Evolutionary conservation across 2,888 invertebrate genomes (phyloP), one percentile per base, ranked within the genome.

Genomic region (Flexamia atlantica): DNA sequence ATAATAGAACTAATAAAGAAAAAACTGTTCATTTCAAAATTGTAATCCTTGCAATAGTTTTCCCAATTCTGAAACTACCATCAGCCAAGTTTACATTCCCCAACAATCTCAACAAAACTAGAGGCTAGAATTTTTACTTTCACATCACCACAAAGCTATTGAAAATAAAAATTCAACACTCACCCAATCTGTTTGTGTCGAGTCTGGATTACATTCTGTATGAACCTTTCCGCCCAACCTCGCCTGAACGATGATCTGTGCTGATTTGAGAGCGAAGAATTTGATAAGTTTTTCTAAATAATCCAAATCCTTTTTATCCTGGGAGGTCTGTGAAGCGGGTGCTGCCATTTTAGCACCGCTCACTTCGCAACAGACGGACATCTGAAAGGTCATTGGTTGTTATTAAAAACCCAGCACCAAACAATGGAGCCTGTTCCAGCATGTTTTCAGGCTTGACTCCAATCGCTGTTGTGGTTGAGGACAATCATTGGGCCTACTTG

Each of bases 231-330:
- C 96, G 28, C 98, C 98, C 85, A 97, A 93, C 87, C 98, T 93
- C 83, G 97, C 97, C 90, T 98, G 97, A 25, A 98, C 96, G 82
- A 98, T 97, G 79, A 98, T 95, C 91, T 98, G 98, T 42, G 96
- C 95, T 82, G 96, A 94, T 91, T 98, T 98, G 84, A 96, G 91
- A 17, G 96, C 95, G 87, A 98, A 92, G 90, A 96, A 96, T 91
- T 96, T 97, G 0, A 96, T 95, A 90, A 97, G 98, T 90, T 96
- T 97, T 89, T 97, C 97, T 89, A 98, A 91, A 89, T 97, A 97
- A 89, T 97, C 97, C 90, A 98, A 91, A 89, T 97, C 97, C 88
- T 94, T 95, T 89, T 93, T 94, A 87, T 95, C 95, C 88, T 94
- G 92, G 53, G 86, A 85, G 82, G 83, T 70, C 20, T 70, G 70